Conservation (phyloP, 1,140 invertebrate species). For the Panulirus ornatus region DNA sequence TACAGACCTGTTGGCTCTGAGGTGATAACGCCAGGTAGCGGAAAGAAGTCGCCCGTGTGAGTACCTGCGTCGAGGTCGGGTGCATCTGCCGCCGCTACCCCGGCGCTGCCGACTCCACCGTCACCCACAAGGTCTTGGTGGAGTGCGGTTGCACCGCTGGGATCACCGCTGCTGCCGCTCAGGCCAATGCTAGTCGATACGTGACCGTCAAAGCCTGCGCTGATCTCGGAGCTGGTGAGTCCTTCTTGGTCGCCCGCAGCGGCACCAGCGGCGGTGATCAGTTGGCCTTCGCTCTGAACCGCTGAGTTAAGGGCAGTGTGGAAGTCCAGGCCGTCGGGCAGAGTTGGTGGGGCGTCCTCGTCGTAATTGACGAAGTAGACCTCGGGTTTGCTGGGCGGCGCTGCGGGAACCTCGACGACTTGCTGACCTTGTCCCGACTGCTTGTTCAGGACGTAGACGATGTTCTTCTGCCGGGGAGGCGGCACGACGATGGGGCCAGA, state of each 20-base stretch:
- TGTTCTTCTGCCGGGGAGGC: constrained; percentile 56
- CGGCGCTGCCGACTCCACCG: too few relatives aligned
- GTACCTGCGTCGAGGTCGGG: too few relatives aligned
- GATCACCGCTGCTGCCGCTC: too few relatives aligned
- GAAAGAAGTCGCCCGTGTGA: too few relatives aligned
- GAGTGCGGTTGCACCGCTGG: too few relatives aligned
- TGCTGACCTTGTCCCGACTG: neutral
- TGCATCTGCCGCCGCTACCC: too few relatives aligned
- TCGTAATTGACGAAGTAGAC: constrained; percentile 58
- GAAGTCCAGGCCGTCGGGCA: constrained; percentile 46
- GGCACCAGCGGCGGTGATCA: neutral
- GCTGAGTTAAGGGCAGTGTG: constrained; percentile 27
- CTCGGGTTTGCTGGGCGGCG: neutral
- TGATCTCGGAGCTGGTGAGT: too few relatives aligned
- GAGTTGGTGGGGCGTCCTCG: constrained; percentile 4
- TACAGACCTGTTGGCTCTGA: too few relatives aligned
- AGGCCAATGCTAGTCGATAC: too few relatives aligned
- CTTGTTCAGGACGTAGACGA: constrained; percentile 72
- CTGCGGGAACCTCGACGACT: constrained; percentile 15
- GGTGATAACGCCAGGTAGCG: too few relatives aligned
- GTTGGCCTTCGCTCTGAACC: neutral
- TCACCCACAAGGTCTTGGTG: too few relatives aligned
- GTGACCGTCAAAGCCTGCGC: too few relatives aligned
- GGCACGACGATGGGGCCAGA: constrained; percentile 69
- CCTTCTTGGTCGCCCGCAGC: neutral